A percentile compares a stretch with the other conserved stretches of the same genome.
phyloP scores from a whole-genome alignment of 2,888 invertebrate species.

The Steromphala cineraria region DNA sequence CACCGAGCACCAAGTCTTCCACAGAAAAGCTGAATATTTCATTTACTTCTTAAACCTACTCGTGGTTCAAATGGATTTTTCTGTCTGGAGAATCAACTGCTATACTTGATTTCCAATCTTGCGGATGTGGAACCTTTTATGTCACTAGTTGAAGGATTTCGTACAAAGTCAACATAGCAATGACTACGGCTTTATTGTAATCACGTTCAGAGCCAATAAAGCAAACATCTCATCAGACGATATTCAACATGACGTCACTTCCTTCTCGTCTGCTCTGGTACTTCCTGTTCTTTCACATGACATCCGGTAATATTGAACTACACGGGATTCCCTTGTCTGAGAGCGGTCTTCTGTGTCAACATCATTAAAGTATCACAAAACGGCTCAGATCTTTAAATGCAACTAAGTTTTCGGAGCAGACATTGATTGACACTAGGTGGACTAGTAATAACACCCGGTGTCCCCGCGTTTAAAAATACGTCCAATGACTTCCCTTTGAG shows the following conservation, averaged over 20 bases:
- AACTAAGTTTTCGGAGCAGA: too few relatives aligned
- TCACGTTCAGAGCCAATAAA: background rate
- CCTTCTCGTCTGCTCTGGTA: background rate
- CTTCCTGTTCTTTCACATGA: background rate
- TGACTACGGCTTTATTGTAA: background rate
- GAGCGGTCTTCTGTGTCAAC: background rate
- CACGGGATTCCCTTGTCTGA: background rate
- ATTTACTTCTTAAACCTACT: background rate
- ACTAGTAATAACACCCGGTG: background rate
- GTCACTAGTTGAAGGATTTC: background rate
- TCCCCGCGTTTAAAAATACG: constrained; percentile 1
- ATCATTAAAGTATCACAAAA: background rate
- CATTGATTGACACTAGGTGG: too few relatives aligned
- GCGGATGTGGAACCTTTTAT: background rate
- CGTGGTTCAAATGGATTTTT: background rate
- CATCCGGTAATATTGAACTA: background rate
- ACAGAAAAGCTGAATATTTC: background rate
- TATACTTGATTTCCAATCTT: background rate
- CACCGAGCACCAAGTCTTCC: background rate
- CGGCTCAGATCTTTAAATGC: background rate
- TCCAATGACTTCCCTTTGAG: constrained; percentile 8
- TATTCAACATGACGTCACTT: background rate
- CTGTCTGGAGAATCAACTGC: background rate
- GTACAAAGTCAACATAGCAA: background rate
- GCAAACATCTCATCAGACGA: background rate